phyloP scores from a whole-genome alignment of 2,888 invertebrate species.

The Perizoma flavofasciatum region DNA sequence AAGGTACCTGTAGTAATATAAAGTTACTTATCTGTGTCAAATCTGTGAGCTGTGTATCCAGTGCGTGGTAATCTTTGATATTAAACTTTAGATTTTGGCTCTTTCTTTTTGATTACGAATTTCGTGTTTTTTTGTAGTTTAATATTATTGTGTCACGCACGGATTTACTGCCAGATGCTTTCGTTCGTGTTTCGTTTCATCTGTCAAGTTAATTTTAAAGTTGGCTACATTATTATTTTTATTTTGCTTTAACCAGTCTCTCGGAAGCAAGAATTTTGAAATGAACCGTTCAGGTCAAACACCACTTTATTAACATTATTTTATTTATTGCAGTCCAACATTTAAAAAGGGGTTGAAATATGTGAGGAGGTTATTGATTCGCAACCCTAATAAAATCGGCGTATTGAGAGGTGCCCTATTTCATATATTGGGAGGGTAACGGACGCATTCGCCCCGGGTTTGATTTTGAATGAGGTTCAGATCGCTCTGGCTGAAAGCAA shows the following conservation, averaged over 20 bases:
- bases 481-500: slow-evolving; percentile 54
- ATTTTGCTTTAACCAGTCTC: background rate
- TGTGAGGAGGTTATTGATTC: slow-evolving; percentile 70
- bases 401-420: slow-evolving; percentile 68
- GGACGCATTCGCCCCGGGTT: slow-evolving; percentile 57
- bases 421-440: slow-evolving; percentile 68
- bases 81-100: slow-evolving; percentile 18
- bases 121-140: slow-evolving; percentile 10
- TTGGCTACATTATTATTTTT: slow-evolving; percentile 15
- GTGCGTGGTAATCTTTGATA: slow-evolving; percentile 26
- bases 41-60: slow-evolving; percentile 37
- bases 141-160: slow-evolving; percentile 32
- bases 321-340: slow-evolving; percentile 48
- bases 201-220: slow-evolving; percentile 34
- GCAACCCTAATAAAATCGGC: slow-evolving; percentile 77
- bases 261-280: background rate
- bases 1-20: slow-evolving; percentile 47
- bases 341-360: slow-evolving; percentile 60
- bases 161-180: slow-evolving; percentile 30
- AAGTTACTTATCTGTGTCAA: slow-evolving; percentile 38
- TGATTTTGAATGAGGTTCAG: slow-evolving; percentile 60
- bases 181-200: slow-evolving; percentile 30
- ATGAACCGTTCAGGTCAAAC: slow-evolving; percentile 45
- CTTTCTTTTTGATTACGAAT: slow-evolving; percentile 12
- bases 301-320: slow-evolving; percentile 46